Evolutionary conservation across 2,113 vertebrate species (phyloP), one percentile per base, ranked within the genome.

Genomic region (Pipa parva): DNA sequence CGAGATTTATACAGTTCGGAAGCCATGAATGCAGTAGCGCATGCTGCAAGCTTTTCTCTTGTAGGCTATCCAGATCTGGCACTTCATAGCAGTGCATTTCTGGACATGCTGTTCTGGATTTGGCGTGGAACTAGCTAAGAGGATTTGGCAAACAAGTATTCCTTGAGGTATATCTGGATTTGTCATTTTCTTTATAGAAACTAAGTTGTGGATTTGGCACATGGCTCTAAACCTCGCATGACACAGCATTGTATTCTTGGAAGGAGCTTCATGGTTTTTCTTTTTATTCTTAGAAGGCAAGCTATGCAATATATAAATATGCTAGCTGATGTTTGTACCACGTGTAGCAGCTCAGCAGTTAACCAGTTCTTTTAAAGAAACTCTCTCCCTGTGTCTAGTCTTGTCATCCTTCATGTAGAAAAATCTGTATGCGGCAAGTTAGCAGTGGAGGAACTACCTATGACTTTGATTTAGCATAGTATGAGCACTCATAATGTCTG

Each of bases 201-300:
- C 37, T 8, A 6, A 5, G 42, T 48, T 66, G 15, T 17, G 28
- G 21, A 66, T 66, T 67, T 67, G 64, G 64, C 64, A 58, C 28
- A 37, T 7, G 10, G 5, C 26, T 31, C 26, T 7, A 24, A 31
- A 39, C 9, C 1, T 29, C 21, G 51, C 17, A 36, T 57, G 63
- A 66, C 63, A 36, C 63, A 49, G 42, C 54, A 36, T 22, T 36
- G 21, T 58, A 26, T 58, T 67, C 42, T 26, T 67, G 42, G 64
- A 67, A 36, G 26, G 36, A 49, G 27, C 46, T 46, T 22, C 29
- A 1, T 6, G 17, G 18, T 29, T 20, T 18, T 55, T 28, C 26
- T 12, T 52, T 54, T 46, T 49, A 22, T 49, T 49, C 46, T 21
- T 49, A 22, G 46, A 49, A 49, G 21, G 18, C 18, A 49, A 22